Percentiles rank a stretch among this genome's conserved stretches.
Conservation (phyloP, 1,140 invertebrate species). For the Ganaspis sp. region DNA sequence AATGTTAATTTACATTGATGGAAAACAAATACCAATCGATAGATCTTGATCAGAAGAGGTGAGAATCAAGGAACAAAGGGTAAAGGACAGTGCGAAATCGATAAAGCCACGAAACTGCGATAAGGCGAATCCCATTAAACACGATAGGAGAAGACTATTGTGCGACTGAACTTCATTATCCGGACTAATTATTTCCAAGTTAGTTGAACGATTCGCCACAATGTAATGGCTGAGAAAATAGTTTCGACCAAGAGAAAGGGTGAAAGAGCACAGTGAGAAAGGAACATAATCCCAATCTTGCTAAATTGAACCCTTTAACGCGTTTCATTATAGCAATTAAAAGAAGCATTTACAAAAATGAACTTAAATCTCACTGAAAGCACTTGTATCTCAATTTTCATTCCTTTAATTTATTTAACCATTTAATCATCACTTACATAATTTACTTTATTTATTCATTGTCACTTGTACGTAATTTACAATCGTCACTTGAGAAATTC, state of each 20-base stretch:
- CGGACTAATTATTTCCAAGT: constrained; percentile 75
- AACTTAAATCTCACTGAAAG: neutral
- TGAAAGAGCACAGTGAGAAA: constrained; percentile 32
- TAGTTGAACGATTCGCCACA: constrained; percentile 72
- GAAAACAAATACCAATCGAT: neutral
- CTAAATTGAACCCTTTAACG: constrained; percentile 1
- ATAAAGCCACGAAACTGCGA: constrained; percentile 63
- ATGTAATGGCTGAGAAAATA: constrained; percentile 70
- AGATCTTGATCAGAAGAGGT: neutral
- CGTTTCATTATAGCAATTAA: constrained; percentile 47
- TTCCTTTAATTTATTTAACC: too few species aligned
- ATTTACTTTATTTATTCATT: too few species aligned
- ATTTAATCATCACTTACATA: too few species aligned
- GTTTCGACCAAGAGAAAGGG: constrained; percentile 52
- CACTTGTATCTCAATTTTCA: too few species aligned
- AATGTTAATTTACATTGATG: too few species aligned
- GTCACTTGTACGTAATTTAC: too few species aligned
- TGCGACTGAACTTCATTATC: constrained; percentile 71
- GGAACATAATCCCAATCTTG: constrained; percentile 55
- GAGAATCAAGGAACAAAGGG: constrained; percentile 34
- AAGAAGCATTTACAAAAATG: neutral
- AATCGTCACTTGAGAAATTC: too few species aligned
- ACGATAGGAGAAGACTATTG: constrained; percentile 61
- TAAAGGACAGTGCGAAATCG: constrained; percentile 60
- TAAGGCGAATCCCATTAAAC: constrained; percentile 65